Percentiles rank a stretch among this genome's conserved stretches.
phyloP scores from a whole-genome alignment of 2,797 vertebrate species.

The Cossypha dichroa region DNA sequence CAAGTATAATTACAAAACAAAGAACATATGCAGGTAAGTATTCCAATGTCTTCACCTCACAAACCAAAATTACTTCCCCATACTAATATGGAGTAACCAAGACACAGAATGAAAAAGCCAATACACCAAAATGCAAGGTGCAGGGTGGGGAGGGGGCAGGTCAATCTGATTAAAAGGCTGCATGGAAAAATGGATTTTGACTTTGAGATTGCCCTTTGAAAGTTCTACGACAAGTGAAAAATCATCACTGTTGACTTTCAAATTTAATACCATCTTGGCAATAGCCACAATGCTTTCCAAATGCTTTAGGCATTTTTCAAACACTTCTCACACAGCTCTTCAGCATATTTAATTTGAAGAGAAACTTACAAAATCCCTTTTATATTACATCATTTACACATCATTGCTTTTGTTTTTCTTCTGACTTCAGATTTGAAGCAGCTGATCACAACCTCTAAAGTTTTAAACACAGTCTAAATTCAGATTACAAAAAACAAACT shows the following conservation, averaged over 20 bases:
- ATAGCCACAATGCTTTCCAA: not conserved
- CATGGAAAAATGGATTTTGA: not conserved
- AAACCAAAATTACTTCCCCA: not conserved
- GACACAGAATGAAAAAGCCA: not conserved
- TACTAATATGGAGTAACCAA: not conserved
- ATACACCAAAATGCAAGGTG: not conserved
- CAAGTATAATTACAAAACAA: slow-evolving; percentile 15
- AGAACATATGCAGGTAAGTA: not conserved
- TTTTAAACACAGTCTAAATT: not conserved
- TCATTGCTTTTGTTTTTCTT: not conserved
- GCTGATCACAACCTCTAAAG: not conserved
- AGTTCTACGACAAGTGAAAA: not conserved
- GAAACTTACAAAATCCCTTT: not conserved
- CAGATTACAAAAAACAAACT: not conserved
- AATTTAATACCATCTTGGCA: not conserved
- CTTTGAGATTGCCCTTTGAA: not conserved
- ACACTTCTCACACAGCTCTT: not conserved
- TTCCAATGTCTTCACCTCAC: not conserved
- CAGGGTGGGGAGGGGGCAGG: too few relatives aligned
- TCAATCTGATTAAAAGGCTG: not conserved
- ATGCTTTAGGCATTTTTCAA: not conserved
- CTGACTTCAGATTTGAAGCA: not conserved
- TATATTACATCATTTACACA: not conserved
- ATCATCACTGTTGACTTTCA: not conserved
- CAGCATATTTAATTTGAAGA: not conserved